Evolutionary conservation across 1,140 invertebrate species (phyloP), one percentile per base, ranked within the genome.

Genomic region (Cecropterus lyciades): DNA sequence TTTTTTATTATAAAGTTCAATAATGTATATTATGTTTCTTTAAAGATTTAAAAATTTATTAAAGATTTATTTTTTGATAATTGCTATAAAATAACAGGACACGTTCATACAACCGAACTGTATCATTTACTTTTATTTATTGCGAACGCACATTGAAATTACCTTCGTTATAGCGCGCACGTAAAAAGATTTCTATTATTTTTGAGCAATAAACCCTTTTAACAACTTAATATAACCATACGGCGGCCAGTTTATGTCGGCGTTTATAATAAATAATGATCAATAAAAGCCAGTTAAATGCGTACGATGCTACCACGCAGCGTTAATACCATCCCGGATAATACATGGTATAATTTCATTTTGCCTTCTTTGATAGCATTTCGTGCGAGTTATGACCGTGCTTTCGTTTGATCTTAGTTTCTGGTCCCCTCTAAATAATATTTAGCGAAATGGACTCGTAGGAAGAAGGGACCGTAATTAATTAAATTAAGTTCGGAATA

Each of bases 401-500:
- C 33, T 13, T 67, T 70, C 69, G 66, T 80, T 81, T 81, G 79
- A 81, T 81, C 76, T 75, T 55, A 66, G 60, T 68, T 84, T 79
- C 75, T 75, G 53, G 70, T 65, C 72, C 76, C 75, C 77, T 81
- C 75, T 74, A 84, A 91, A 89, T 91, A 87, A 85, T 91, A 88
- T 91, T 88, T 83, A 82, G 77, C 79, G 80, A 85, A 88, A 89
- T 88, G 83, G 84, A 89, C 80, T 82, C 66, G 37, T 63, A 69
- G 37, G 51, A 75, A 64, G 66, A 78, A 78, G 88, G 88, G 80
- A 69, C 64, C 70, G 72, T 89, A 90, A 90, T 89, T 91, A 89
- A 91, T 90, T 90, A 83, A 89, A 90, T 91, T 88, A 88, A 88
- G 86, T 88, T 87, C 77, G 67, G 82, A 85, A 89, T 89, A 89